These are phyloP conservation scores for Lepidochitona cinerea DNA, from an alignment of 2,888 invertebrate genomes.

Conservation along the genomic window DNA sequence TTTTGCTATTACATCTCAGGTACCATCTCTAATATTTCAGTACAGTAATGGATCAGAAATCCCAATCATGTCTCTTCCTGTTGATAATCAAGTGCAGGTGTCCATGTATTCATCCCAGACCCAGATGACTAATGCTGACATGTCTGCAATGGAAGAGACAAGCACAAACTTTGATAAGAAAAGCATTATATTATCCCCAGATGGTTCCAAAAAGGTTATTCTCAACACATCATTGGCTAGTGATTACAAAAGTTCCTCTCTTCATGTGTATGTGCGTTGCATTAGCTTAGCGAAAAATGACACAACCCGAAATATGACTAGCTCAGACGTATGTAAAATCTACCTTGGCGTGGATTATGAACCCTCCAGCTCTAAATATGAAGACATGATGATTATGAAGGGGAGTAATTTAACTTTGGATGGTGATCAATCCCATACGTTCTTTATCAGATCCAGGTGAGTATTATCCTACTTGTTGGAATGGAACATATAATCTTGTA, in stretches of 20 bases:
- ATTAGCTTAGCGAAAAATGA: slow-evolving; percentile 10
- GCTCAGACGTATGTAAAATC: not conserved
- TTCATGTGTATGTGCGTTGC: slow-evolving; percentile 40
- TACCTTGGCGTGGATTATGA: slow-evolving; percentile 28
- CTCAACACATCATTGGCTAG: slow-evolving; percentile 15
- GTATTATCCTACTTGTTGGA: too few species aligned
- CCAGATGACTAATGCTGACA: too few species aligned
- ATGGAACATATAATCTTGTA: too few species aligned
- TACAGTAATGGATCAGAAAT: slow-evolving; percentile 38
- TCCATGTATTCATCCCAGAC: slow-evolving; percentile 24
- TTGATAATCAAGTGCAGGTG: slow-evolving; percentile 27
- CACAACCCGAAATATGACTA: not conserved
- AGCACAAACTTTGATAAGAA: too few species aligned
- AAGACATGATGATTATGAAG: slow-evolving; percentile 33
- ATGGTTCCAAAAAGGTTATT: slow-evolving; percentile 24
- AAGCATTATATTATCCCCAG: too few species aligned
- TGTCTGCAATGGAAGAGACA: not conserved
- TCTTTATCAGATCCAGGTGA: too few species aligned
- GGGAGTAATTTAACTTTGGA: too few species aligned
- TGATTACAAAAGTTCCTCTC: slow-evolving; percentile 15
- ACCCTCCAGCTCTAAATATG: slow-evolving; percentile 12
- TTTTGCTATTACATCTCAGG: slow-evolving; percentile 30
- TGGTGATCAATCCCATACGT: too few species aligned
- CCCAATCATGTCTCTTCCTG: slow-evolving; percentile 32
- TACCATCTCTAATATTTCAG: slow-evolving; percentile 41